phyloP scores from a whole-genome alignment of 1,140 invertebrate genomes.

The Eurytemora carolleeae region DNA sequence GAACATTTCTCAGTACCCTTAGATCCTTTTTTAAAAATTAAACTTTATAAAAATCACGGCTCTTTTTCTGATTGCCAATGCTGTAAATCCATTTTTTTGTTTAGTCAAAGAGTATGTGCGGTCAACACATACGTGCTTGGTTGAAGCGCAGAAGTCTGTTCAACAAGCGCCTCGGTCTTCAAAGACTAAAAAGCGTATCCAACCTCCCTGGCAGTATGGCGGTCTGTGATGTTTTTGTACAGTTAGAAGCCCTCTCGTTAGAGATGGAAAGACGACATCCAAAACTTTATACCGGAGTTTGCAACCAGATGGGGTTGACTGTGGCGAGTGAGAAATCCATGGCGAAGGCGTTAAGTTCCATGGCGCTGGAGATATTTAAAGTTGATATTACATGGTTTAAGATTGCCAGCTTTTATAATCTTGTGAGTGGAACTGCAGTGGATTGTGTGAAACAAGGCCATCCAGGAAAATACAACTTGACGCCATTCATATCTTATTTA shows the following conservation, averaged over 20 bases:
- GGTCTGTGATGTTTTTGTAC: conserved; percentile 38
- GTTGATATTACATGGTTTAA: conserved; percentile 20
- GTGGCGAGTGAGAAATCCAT: conserved; percentile 14
- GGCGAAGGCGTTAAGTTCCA: conserved; percentile 18
- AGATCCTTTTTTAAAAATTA: too few species aligned
- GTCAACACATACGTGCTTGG: conserved; percentile 40
- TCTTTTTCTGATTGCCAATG: too few species aligned
- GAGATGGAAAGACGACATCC: conserved; percentile 45
- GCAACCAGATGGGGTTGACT: not conserved
- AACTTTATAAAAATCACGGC: too few species aligned
- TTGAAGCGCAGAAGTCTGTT: conserved; percentile 41
- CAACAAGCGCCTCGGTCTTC: conserved; percentile 44
- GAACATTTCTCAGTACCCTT: too few species aligned
- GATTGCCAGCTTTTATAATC: conserved; percentile 20
- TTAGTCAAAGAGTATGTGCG: conserved; percentile 35
- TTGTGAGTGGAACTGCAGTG: conserved; percentile 21
- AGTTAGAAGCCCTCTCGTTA: conserved; percentile 32
- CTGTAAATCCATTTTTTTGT: not conserved
- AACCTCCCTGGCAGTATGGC: conserved; percentile 27
- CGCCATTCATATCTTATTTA: too few species aligned
- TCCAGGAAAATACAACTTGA: conserved; percentile 14
- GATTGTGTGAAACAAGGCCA: conserved; percentile 22
- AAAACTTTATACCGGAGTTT: conserved; percentile 31
- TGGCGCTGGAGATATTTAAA: conserved; percentile 20
- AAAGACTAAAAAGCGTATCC: conserved; percentile 38